phyloP scores from a whole-genome alignment of 2,797 vertebrate species.

The Anomalospiza imberbis region DNA sequence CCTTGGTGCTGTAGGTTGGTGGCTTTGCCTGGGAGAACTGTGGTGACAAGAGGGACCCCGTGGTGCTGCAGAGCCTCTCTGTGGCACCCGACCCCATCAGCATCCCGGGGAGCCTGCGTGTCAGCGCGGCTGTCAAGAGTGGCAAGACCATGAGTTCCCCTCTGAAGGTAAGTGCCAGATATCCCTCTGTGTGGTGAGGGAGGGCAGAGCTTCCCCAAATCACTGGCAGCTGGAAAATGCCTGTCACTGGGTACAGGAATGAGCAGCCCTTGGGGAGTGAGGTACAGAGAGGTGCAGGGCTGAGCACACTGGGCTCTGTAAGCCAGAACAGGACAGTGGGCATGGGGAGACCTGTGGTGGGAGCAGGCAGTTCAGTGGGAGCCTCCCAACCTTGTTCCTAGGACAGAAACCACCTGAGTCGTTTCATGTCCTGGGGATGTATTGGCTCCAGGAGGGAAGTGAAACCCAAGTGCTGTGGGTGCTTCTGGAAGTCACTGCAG shows the following conservation, averaged over 20 bases:
- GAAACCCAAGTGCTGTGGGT: neutral
- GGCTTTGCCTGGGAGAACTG: constrained; percentile 77
- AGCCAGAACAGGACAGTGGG: neutral
- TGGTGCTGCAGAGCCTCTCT: constrained; percentile 64
- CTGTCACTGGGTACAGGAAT: neutral
- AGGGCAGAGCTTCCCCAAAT: neutral
- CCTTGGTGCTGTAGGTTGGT: neutral
- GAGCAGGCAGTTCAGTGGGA: neutral
- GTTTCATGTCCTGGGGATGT: neutral
- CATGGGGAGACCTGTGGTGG: accelerated
- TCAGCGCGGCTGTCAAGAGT: neutral
- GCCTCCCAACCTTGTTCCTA: neutral
- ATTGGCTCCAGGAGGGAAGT: neutral
- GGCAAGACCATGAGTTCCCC: constrained; percentile 38
- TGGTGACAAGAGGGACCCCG: constrained; percentile 58
- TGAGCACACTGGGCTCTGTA: neutral
- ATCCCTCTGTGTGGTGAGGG: neutral
- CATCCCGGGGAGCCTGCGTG: constrained; percentile 62
- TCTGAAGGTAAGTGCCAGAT: constrained; percentile 53
- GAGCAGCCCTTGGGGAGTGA: neutral
- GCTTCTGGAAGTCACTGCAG: neutral
- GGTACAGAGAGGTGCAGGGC: neutral
- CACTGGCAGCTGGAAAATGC: neutral
- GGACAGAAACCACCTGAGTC: neutral
- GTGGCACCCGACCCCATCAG: constrained; percentile 70